phyloP scores from a whole-genome alignment of 2,888 invertebrate genomes.

The Anaspis maculata region DNA sequence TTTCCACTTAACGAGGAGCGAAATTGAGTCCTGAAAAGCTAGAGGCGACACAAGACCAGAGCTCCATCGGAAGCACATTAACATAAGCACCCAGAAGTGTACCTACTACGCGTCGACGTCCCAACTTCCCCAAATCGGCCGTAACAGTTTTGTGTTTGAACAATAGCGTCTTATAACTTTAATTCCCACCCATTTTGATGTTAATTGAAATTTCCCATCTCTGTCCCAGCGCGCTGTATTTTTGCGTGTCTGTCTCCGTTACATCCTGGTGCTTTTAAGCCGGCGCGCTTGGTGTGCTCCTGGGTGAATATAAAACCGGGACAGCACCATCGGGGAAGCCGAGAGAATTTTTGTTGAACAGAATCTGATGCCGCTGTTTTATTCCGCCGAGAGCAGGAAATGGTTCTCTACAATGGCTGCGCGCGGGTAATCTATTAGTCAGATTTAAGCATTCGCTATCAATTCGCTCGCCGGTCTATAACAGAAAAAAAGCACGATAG shows the following conservation, averaged over 20 bases:
- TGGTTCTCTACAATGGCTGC: too few relatives aligned
- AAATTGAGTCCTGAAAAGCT: slow-evolving; percentile 11
- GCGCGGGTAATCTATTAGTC: too few relatives aligned
- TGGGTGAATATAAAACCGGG: too few relatives aligned
- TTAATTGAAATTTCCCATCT: slow-evolving; percentile 20
- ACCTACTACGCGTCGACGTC: too few relatives aligned
- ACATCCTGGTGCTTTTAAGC: slow-evolving; percentile 10
- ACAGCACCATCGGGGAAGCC: too few relatives aligned
- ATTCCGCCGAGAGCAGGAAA: too few relatives aligned
- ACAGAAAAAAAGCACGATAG: too few relatives aligned
- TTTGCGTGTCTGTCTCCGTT: slow-evolving; percentile 9
- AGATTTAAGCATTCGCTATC: too few relatives aligned
- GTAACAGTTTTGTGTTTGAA: slow-evolving; percentile 22
- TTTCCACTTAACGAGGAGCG: slow-evolving; percentile 6
- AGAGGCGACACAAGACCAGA: slow-evolving; percentile 12
- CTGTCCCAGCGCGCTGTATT: slow-evolving; percentile 10
- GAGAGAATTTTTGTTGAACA: too few relatives aligned
- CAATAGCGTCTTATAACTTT: slow-evolving; percentile 19
- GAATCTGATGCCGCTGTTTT: too few relatives aligned
- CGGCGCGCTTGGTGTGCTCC: too few relatives aligned
- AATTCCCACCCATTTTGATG: slow-evolving; percentile 19
- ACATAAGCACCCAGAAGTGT: slow-evolving; percentile 19
- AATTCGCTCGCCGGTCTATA: too few relatives aligned
- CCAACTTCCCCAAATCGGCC: slow-evolving; percentile 20
- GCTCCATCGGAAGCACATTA: slow-evolving; percentile 18